Evolutionary conservation across 2,797 vertebrate species (phyloP), one percentile per base, ranked within the genome.

Genomic region (Chaetophractus vellerosus): DNA sequence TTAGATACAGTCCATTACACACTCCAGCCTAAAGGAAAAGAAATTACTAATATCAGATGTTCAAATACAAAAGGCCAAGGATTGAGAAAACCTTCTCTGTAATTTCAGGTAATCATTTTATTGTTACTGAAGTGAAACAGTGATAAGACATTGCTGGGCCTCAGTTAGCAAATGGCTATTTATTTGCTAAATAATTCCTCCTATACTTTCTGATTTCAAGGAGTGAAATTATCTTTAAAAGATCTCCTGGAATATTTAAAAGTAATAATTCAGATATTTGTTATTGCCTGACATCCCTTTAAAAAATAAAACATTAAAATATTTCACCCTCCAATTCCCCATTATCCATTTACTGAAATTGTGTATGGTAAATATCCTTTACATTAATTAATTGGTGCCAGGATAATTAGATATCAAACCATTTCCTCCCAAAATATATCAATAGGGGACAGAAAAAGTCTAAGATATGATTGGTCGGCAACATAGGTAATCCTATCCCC

Each of bases 1-100:
- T 97, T 97, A 97, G 96, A 92, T 87, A 96, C 14, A 96, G 96
- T 50, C 90, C 94, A 93, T 89, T 95, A 97, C 96, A 91, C 90
- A 79, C 55, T 31, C 16, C 59, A 72, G 89, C 96, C 95, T 96
- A 81, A 82, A 97, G 96, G 97, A 93, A 96, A 95, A 96, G 78
- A 81, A 95, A 95, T 95, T 81, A 64, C 85, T 96, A 89, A 66
- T 88, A 93, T 86, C 83, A 97, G 96, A 90, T 82, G 55, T 66
- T 96, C 93, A 97, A 0, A 4, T 66, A 95, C 83, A 97, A 90
- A 86, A 88, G 93, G 82, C 92, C 97, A 71, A 90, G 19, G 94
- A 38, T 81, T 41, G 50, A 90, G 92, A 85, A 97, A 97, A 96
- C 92, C 15, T 68, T 50, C 41, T 26, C 74, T 82, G 48, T 63